Evolutionary conservation across 1,140 invertebrate species (phyloP).

Genomic region (Phymorhynchus buccinoides): DNA sequence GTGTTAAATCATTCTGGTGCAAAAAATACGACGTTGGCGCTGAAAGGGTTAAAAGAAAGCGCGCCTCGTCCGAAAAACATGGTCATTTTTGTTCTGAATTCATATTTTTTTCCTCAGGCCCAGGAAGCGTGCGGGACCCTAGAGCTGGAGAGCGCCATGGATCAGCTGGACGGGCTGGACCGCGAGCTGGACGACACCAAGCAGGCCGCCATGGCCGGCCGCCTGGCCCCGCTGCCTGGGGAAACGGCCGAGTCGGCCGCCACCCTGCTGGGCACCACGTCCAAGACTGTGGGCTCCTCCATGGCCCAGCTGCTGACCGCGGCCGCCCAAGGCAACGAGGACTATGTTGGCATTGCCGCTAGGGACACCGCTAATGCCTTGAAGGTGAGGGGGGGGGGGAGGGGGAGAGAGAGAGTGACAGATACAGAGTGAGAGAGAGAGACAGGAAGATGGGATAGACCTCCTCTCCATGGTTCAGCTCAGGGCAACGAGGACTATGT

Average conservation of each 20-base stretch:
- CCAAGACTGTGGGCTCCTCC: conserved; percentile 79
- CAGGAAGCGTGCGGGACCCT: conserved; percentile 90
- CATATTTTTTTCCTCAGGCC: too few species aligned
- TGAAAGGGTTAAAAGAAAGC: too few species aligned
- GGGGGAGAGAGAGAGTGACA: too few species aligned
- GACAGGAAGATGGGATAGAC: too few species aligned
- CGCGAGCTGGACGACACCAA: conserved; percentile 87
- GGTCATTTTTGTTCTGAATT: too few species aligned
- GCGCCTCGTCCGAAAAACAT: too few species aligned
- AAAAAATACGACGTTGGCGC: too few species aligned
- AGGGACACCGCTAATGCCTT: conserved; percentile 85
- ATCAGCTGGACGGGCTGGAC: conserved; percentile 85
- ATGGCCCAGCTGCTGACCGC: conserved; percentile 90
- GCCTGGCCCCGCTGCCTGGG: conserved; percentile 86
- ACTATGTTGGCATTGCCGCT: conserved; percentile 87
- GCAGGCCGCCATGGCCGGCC: conserved; percentile 80
- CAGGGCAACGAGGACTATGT: too few species aligned
- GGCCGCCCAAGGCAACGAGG: conserved; percentile 86
- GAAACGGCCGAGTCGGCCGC: conserved; percentile 87
- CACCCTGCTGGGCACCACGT: conserved; percentile 81
- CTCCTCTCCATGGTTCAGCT: conserved; percentile 83
- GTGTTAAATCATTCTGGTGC: too few species aligned
- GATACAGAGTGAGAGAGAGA: too few species aligned
- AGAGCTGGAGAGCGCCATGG: conserved; percentile 83
- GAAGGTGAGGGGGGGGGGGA: conserved; percentile 58